phyloP scores from a whole-genome alignment of 2,113 vertebrate species.

The Triplophysa siluroides region DNA sequence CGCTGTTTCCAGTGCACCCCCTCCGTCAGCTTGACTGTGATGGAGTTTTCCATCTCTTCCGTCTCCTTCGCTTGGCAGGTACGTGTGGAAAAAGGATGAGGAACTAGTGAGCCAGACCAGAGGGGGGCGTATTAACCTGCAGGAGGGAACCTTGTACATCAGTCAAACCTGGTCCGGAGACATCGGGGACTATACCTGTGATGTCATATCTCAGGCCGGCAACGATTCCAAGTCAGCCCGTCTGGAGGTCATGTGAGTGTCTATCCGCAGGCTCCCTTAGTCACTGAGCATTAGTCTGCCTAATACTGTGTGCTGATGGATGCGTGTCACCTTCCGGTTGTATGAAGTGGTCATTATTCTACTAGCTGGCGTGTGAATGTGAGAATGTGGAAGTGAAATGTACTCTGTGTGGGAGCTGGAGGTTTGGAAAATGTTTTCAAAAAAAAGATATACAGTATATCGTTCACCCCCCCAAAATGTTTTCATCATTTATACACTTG shows the following conservation, averaged over 20 bases:
- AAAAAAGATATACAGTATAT: too few species aligned
- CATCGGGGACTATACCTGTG: slow-evolving; percentile 93
- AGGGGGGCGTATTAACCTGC: slow-evolving; percentile 82
- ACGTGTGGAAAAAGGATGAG: slow-evolving; percentile 86
- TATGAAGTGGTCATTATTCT: neutral
- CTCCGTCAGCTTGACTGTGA: slow-evolving; percentile 22
- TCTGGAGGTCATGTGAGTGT: slow-evolving; percentile 95
- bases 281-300: neutral
- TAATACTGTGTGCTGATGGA: slow-evolving; percentile 10
- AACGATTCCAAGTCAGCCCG: slow-evolving; percentile 85
- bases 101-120: slow-evolving; percentile 72
- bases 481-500: too few species aligned
- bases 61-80: slow-evolving; percentile 70
- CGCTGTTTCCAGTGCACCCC: slow-evolving; percentile 31
- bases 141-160: slow-evolving; percentile 86
- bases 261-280: neutral
- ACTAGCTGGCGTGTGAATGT: slow-evolving; percentile 2
- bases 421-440: too few species aligned
- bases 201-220: slow-evolving; percentile 83
- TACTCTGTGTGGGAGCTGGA: neutral
- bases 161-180: slow-evolving; percentile 97
- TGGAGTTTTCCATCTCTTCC: slow-evolving; percentile 4
- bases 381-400: neutral
- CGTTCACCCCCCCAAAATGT: too few species aligned
- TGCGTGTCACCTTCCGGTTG: slow-evolving; percentile 40